Base-by-base conservation (phyloP, 2,888 invertebrate genomes). In the Orthonevra nobilis region DNA sequence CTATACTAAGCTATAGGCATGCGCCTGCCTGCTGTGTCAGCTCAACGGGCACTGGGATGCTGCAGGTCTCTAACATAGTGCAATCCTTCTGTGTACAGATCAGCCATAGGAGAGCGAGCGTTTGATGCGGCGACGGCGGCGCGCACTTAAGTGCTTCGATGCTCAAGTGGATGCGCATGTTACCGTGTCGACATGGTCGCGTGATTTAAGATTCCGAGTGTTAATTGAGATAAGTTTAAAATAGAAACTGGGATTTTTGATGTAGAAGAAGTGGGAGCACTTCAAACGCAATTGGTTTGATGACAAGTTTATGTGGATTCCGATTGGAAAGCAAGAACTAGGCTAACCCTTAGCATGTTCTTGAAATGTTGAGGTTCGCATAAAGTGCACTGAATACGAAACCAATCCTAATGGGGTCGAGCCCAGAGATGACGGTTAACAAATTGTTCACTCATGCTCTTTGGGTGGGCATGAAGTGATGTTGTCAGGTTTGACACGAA, bases 201-300 rank as follows among this genome's bases (percentile, higher is more conserved):
- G 79, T 82, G 82, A 82, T 82, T 82, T 81, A 81, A 82, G 81
- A 81, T 82, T 81, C 81, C 75, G 74, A 81, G 82, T 82, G 82
- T 81, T 82, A 81, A 82, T 82, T 82, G 81, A 82, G 82, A 82
- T 81, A 82, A 81, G 81, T 81, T 81, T 69, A 81, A 79, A 79
- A 79, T 79, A 79, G 79, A 79, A 79, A 79, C 79, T 56, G 66
- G 79, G 61, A 61, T 77, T 72, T 79, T 72, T 26, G 28, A 60
- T 66, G 36, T 46, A 19, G 12, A 12, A 20, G 5, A 32, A 42
- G 30, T 34, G 32, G 14, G 14, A 10, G 17, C 1, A 63, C 75
- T 75, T 63, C 42, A 74, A 34, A 5, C 20, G 72, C 72, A 72
- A 66, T 79, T 72, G 72, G 34, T 52, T 66, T 73, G 79, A 79